phyloP scores from a whole-genome alignment of 2,113 vertebrate species.

The Castor canadensis region DNA sequence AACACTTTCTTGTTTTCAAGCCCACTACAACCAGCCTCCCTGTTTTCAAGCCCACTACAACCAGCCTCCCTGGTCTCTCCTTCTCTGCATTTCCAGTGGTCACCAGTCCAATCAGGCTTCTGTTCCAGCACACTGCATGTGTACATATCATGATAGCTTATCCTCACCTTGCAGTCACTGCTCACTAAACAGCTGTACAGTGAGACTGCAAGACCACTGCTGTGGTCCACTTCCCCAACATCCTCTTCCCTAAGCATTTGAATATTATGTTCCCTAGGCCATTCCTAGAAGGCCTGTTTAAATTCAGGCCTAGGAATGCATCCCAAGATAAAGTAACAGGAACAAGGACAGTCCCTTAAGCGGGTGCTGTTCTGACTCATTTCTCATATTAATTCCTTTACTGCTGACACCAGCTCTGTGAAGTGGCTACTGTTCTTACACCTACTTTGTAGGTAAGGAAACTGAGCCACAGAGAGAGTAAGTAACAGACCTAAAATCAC shows the following conservation, averaged over 20 bases:
- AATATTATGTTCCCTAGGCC: accelerated
- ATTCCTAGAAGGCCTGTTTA: background rate
- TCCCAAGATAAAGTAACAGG: background rate
- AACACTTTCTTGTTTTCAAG: background rate
- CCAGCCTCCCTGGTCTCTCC: background rate
- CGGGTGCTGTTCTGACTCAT: background rate
- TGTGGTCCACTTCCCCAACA: background rate
- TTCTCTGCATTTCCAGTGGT: accelerated
- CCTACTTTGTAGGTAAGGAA: too few relatives aligned
- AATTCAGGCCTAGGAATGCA: background rate
- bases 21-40: background rate
- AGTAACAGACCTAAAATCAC: background rate
- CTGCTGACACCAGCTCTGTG: background rate
- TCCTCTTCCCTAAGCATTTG: background rate
- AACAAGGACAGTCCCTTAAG: accelerated
- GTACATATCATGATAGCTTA: accelerated
- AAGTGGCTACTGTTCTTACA: accelerated
- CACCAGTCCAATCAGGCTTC: accelerated
- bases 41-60: background rate
- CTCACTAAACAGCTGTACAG: accelerated
- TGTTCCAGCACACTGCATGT: accelerated
- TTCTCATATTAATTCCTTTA: background rate
- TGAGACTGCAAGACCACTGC: accelerated
- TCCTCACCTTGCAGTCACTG: background rate
- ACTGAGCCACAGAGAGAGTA: background rate